Percentiles rank a stretch among this genome's conserved stretches.
These are phyloP conservation scores for Cotesia congregata DNA, from an alignment of 2,888 invertebrate genomes.

Conservation along the genomic window DNA sequence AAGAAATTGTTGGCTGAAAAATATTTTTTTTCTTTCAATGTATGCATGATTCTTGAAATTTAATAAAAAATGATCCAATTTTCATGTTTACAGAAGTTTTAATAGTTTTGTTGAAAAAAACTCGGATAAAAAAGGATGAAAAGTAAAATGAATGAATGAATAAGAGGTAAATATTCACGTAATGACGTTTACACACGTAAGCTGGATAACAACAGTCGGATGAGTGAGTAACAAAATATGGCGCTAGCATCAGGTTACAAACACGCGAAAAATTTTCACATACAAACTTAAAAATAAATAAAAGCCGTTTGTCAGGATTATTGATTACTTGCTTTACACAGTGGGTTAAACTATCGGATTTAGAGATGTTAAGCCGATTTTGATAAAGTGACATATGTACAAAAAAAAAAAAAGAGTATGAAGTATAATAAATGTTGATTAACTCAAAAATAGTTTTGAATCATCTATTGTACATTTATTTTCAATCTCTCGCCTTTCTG, in stretches of 20 bases:
- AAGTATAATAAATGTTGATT: too few species aligned
- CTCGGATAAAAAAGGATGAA: background rate
- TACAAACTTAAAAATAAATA: background rate
- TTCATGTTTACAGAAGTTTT: background rate
- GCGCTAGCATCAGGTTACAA: constrained; percentile 5
- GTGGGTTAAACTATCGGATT: too few species aligned
- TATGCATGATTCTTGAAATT: too few species aligned
- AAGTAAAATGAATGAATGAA: background rate
- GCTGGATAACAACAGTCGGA: constrained; percentile 14
- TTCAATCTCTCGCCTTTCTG: too few species aligned
- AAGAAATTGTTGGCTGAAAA: too few species aligned
- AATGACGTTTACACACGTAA: constrained; percentile 14
- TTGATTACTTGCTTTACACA: background rate
- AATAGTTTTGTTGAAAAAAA: background rate
- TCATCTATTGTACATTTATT: too few species aligned
- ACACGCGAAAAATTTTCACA: background rate
- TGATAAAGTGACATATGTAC: too few species aligned
- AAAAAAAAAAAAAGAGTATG: too few species aligned
- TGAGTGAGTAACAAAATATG: constrained; percentile 11
- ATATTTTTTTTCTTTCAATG: too few species aligned
- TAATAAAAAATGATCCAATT: too few species aligned
- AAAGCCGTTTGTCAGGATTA: constrained; percentile 19
- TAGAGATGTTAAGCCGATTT: too few species aligned
- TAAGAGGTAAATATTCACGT: background rate
- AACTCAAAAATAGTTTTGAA: too few species aligned